Base-by-base conservation (phyloP, 2,113 vertebrate species). In the Phylloscopus trochilus region DNA sequence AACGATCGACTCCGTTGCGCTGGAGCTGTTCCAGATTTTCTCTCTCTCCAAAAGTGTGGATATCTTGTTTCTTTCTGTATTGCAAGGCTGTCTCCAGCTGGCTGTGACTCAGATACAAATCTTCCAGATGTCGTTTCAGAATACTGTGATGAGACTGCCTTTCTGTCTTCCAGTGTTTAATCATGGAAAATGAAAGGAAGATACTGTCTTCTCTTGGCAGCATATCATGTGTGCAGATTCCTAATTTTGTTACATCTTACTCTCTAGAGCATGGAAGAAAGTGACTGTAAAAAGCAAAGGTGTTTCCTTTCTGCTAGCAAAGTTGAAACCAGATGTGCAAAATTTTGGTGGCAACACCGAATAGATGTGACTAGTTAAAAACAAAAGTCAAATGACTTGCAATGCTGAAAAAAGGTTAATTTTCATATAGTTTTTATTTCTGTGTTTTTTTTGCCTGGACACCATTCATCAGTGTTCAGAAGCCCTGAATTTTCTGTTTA, bases 161-260 rank as follows among this genome's bases (percentile, higher is more conserved):
- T 89, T 89, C 63, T 69, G 31, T 63, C 58, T 68, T 74, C 59
- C 28, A n/a, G 7, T 35, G 51, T 87, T 79, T 64, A 70, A 63
- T 82, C 17, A 53, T 43, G 56, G 39, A 76, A 94, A 91, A 81
- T 81, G 46, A 89, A 89, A 83, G 69, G 33, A 69, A 69, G 87
- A 66, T 80, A 33, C 22, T 51, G 68, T 74, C 89, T 85, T 86
- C 43, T 92, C 91, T 91, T 85, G 82, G 59, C 72, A 95, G 24
- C 18, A 7, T 75, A n/a, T 70, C 31, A 15, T 76, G 9, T 69
- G 63, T 43, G 67, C 46, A 28, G 64, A 77, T 92, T 74, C 66
- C 62, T 96, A 56, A 53, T 88, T 95, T 88, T 93, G 73, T 74
- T 91, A 37, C 77, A 39, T 93, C 60, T 95, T 92, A 44, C 66